These are phyloP conservation scores for Sminthurinus aureus DNA, from an alignment of 2,888 invertebrate species.

Conservation along the genomic window DNA sequence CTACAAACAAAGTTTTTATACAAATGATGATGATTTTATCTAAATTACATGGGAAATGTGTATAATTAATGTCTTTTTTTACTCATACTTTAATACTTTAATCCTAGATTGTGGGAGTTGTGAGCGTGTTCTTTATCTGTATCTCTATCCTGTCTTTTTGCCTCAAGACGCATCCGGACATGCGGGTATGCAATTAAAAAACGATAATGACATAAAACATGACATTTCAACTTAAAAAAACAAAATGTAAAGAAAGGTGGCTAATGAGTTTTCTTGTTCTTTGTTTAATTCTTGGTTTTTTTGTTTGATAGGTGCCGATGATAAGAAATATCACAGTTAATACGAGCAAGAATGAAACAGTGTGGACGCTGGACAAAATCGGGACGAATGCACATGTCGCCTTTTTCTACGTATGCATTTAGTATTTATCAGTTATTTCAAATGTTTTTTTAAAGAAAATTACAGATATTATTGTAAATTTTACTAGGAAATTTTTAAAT, in stretches of 20 bases:
- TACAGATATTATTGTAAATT: background rate
- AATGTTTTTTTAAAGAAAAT: background rate
- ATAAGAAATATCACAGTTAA: conserved; percentile 81
- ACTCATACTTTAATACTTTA: conserved; percentile 38
- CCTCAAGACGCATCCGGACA: conserved; percentile 98
- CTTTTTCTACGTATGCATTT: conserved; percentile 88
- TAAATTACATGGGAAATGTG: background rate
- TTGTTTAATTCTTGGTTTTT: conserved; percentile 66
- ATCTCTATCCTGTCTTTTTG: conserved; percentile 99
- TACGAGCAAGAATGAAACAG: conserved; percentile 76
- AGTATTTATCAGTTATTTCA: background rate
- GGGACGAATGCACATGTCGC: conserved; percentile 96
- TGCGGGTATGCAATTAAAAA: conserved; percentile 73
- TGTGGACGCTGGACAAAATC: conserved; percentile 83
- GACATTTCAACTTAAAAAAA: background rate
- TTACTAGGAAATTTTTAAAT: background rate
- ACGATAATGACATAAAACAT: background rate
- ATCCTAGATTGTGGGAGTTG: conserved; percentile 93
- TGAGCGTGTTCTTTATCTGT: conserved; percentile 99
- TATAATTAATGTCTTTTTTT: background rate
- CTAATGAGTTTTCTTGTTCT: background rate
- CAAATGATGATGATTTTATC: background rate
- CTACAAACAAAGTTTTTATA: background rate
- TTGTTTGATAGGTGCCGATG: conserved; percentile 63
- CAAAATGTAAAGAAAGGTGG: no score